Evolutionary conservation across 2,797 vertebrate species (phyloP), one percentile per base, ranked within the genome.

Genomic region (Anabacerthia variegaticeps): DNA sequence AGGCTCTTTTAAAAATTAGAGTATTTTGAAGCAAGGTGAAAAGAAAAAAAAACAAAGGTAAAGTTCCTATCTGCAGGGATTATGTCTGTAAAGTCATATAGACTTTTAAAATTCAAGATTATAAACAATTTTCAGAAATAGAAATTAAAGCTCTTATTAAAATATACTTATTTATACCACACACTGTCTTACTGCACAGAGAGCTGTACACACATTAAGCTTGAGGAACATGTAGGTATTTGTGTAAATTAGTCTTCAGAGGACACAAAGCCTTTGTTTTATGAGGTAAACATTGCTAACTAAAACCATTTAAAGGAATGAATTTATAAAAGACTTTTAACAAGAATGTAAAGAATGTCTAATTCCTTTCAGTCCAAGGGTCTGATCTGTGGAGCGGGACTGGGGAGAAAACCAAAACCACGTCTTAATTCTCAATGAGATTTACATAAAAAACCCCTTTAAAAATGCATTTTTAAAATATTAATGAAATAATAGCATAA

Each of bases 91-190:
- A 94, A 95, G 44, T 87, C 58, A 32, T 46, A 67, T 0, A 59
- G 56, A 86, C 54, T 94, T 97, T 89, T 54, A 61, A 93, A 97
- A 97, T 79, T 96, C 86, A 97, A 96, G 44, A 71, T 93, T 93
- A 79, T 67, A 97, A 91, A 75, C 51, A 74, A 72, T 88, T 92
- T 83, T 69, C 79, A 83, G 55, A 49, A 92, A 84, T 74, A 86
- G 49, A 69, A 88, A 91, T 39, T 74, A 36, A 7, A 86, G 17
- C 23, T 95, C 63, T 93, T 89, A 66, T 68, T 94, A 94, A 93
- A 73, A n/a, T 27, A 66, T 86, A 54, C 34, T 58, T 85, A 80
- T 96, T 95, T 73, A 65, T 85, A 59, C 8, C 67, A n/a, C 30
- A 56, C 43, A 68, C 49, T 30, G 84, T 71, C 91, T 96, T 69